A percentile compares a stretch with the other conserved stretches of the same genome.
Evolutionary conservation across 2,113 vertebrate genomes (phyloP).

Genomic region (Stegostoma tigrinum): DNA sequence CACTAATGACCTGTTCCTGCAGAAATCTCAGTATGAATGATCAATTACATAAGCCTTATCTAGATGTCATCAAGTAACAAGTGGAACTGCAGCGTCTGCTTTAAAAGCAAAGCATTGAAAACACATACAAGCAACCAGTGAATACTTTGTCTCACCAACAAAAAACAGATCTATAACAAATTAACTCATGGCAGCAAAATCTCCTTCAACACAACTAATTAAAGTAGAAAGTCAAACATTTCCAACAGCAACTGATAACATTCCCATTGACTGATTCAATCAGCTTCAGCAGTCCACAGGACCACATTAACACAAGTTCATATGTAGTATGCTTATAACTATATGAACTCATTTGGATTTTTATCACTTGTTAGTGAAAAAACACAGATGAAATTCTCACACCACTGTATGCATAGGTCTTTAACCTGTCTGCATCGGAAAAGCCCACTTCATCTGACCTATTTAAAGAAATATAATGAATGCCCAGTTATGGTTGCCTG

Average conservation of each 20-base stretch:
- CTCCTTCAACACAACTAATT: not conserved
- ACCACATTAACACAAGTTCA: not conserved
- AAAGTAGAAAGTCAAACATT: not conserved
- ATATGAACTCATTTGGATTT: not conserved
- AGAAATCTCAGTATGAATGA: not conserved
- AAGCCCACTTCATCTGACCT: not conserved
- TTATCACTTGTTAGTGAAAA: not conserved
- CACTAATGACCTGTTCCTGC: not conserved
- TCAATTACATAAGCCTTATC: not conserved
- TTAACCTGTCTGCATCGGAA: not conserved
- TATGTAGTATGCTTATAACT: not conserved
- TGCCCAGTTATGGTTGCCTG: not conserved
- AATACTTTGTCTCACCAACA: not conserved
- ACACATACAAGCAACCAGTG: not conserved
- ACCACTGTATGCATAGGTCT: not conserved
- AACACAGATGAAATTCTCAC: not conserved
- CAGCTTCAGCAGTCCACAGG: not conserved
- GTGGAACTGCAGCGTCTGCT: not conserved
- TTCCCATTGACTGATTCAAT: not conserved
- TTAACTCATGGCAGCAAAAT: not conserved
- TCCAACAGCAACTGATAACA: not conserved
- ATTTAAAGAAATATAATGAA: not conserved
- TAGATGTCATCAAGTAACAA: not conserved
- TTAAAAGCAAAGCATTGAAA: conserved; percentile 14
- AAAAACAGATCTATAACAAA: not conserved